Percentiles rank a stretch among this genome's conserved stretches.
These are phyloP conservation scores for Steinernema scapterisci DNA, from an alignment of 2,888 invertebrate genomes.

Conservation along the genomic window DNA sequence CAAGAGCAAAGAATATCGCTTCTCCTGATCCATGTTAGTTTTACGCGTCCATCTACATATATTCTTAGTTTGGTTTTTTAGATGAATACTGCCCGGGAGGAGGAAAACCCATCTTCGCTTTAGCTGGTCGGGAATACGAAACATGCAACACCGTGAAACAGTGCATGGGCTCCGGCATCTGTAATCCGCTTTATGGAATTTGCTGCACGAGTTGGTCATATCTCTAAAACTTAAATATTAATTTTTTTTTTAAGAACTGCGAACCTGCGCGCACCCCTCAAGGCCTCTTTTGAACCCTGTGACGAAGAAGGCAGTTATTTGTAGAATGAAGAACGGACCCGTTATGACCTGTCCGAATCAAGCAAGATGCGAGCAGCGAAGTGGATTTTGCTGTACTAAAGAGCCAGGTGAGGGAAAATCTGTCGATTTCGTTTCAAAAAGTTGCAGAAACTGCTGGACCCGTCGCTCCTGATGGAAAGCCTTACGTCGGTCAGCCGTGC, in stretches of 20 bases:
- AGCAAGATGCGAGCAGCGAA: slow-evolving; percentile 54
- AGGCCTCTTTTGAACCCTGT: slow-evolving; percentile 55
- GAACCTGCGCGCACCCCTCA: slow-evolving; percentile 58
- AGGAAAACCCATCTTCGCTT: slow-evolving; percentile 50
- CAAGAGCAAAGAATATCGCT: not conserved
- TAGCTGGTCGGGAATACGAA: slow-evolving; percentile 46
- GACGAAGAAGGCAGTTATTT: slow-evolving; percentile 56
- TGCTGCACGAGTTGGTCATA: slow-evolving; percentile 58
- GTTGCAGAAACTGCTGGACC: not conserved
- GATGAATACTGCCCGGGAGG: slow-evolving; percentile 61
- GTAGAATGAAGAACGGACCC: slow-evolving; percentile 43
- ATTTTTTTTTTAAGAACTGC: slow-evolving; percentile 50
- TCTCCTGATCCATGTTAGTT: slow-evolving; percentile 16
- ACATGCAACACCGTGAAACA: slow-evolving; percentile 53
- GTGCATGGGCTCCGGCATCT: slow-evolving; percentile 55
- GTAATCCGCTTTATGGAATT: slow-evolving; percentile 61
- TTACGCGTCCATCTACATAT: not conserved
- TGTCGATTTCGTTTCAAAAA: not conserved
- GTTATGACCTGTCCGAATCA: slow-evolving; percentile 50
- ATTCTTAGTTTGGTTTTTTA: slow-evolving; percentile 6
- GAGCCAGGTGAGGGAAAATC: slow-evolving; percentile 11
- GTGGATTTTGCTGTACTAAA: slow-evolving; percentile 57
- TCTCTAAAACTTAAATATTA: too few species aligned
- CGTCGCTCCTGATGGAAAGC: not conserved
- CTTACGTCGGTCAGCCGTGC: slow-evolving; percentile 13